A percentile compares a stretch with the other conserved stretches of the same genome.
Conservation (phyloP, 2,113 vertebrate genomes). For the Peromyscus polionotus region DNA sequence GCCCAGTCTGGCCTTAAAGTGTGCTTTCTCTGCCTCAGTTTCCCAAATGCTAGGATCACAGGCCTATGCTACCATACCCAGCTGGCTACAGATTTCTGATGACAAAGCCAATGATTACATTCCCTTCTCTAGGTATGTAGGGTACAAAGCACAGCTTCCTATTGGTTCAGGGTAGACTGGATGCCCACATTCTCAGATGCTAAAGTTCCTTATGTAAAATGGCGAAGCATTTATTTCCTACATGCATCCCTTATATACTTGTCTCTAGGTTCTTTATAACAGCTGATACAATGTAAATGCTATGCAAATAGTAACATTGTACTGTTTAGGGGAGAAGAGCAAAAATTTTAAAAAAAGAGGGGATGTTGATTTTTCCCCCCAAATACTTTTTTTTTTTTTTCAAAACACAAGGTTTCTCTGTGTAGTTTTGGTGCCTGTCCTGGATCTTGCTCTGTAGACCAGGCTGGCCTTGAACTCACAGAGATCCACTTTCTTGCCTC, state of each 20-base stretch:
- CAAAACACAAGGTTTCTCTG: too few species aligned
- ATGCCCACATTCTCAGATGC: background rate
- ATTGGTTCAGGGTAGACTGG: background rate
- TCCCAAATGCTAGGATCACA: background rate
- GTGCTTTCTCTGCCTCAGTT: background rate
- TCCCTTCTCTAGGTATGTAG: background rate
- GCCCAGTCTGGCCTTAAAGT: background rate
- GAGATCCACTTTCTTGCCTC: background rate
- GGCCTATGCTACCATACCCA: too few species aligned
- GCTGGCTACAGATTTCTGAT: slow-evolving; percentile 18
- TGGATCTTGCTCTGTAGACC: background rate
- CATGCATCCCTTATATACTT: background rate
- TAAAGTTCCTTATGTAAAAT: background rate
- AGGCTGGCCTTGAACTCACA: background rate
- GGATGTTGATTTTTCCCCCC: background rate
- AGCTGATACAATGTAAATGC: background rate
- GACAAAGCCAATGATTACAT: background rate
- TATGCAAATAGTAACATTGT: background rate
- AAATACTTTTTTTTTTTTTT: background rate
- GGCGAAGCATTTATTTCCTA: background rate
- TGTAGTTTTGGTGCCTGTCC: background rate
- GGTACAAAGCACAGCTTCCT: background rate
- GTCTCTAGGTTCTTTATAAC: background rate
- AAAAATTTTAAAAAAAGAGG: background rate
- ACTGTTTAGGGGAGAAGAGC: background rate